Evolutionary conservation across 92 coral and sea anemone species (phyloP), one percentile per base, ranked within the genome.

Genomic region (Porites cylindrica): DNA sequence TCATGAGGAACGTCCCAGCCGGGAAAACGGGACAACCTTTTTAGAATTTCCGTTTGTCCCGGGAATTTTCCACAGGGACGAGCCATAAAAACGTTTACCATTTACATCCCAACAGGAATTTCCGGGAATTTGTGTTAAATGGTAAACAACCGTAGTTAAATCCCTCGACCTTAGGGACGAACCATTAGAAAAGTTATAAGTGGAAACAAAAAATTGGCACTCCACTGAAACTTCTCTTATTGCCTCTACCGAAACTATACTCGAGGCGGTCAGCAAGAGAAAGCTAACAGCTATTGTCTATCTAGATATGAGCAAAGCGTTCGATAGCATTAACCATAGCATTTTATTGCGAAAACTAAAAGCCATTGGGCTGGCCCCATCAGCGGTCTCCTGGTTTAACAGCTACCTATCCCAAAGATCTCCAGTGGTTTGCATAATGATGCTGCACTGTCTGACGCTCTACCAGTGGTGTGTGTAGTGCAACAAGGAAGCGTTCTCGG

Each of bases 251-350:
- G 32, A 29, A 2, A 29, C 32, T 29, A 29, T 29, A 29, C 47
- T 38, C 47, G 47, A 4, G 47, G 47, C 6, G 6, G 4, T 38
- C 47, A 4, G 4, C 47, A 38, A 38, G 47, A 38, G 47, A 38
- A 4, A 38, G 47, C 47, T 38, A 38, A 38, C 47, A 38, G 47
- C 47, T 38, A 38, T 64, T 52, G 88, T 82, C 23, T 74, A 76
- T 13, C 72, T 83, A n/a, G 88, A 89, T 70, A 72, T 83, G 88
- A 66, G 80, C 71, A 82, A 75, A 76, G 92, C 92, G 10, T 88
- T 88, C 62, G 84, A 88, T 63, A 81, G 84, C 65, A 74, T 88
- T 23, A 64, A 88, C 32, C 92, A 82, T 18, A 20, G 82, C 64
- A 73, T 88, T 67, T 72, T 88, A 26, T 21, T 88, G 7, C n/a